phyloP scores from a whole-genome alignment of 2,113 vertebrate species.

The Kobus ellipsiprymnus region DNA sequence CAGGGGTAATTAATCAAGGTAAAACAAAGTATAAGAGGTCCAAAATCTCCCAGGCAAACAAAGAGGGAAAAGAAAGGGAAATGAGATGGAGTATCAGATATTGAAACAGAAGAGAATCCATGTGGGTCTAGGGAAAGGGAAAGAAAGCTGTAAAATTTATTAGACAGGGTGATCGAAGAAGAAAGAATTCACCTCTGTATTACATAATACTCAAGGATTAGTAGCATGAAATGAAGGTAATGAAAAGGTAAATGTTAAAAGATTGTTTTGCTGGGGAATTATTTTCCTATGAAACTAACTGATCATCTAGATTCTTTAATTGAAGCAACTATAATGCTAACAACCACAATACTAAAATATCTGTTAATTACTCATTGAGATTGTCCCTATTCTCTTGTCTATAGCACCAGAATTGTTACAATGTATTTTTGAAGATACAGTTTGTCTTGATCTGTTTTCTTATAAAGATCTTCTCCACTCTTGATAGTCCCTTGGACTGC shows the following conservation, averaged over 20 bases:
- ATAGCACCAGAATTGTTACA: not conserved
- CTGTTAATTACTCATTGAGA: not conserved
- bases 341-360: not conserved
- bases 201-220: accelerated
- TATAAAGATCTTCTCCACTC: not conserved
- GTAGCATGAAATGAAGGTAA: not conserved
- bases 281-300: not conserved
- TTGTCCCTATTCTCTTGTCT: not conserved
- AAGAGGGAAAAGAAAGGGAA: not conserved
- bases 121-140: not conserved
- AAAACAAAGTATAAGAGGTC: not conserved
- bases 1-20: not conserved
- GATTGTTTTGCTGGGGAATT: not conserved
- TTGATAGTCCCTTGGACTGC: too few species aligned
- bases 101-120: not conserved
- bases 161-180: not conserved
- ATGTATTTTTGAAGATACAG: not conserved
- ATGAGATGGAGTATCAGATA: not conserved
- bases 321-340: not conserved
- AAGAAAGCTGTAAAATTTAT: not conserved
- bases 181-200: not conserved
- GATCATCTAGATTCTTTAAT: not conserved
- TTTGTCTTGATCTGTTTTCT: not conserved
- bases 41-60: not conserved
- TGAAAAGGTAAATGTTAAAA: not conserved